These are phyloP conservation scores for Triops cancriformis DNA, from an alignment of 1,140 invertebrate genomes.

Conservation along the genomic window DNA sequence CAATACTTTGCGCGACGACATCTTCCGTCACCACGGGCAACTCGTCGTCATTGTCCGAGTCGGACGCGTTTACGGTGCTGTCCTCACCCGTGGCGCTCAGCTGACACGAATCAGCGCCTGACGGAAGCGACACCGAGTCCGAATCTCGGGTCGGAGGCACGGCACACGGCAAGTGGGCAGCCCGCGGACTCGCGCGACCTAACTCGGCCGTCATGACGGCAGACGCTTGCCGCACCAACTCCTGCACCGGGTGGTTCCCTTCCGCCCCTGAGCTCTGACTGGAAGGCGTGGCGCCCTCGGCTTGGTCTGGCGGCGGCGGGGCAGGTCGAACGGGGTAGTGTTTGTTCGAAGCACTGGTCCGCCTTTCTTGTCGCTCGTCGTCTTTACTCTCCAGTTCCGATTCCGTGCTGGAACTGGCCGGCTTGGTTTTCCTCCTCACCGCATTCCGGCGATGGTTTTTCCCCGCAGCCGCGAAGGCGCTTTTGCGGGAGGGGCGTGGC, in stretches of 20 bases:
- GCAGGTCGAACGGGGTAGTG: not conserved
- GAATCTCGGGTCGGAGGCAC: constrained; percentile 24
- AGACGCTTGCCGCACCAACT: not conserved
- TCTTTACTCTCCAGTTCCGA: not conserved
- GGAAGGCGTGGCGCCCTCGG: not conserved
- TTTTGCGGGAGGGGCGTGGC: constrained; percentile 17
- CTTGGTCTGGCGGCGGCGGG: not conserved
- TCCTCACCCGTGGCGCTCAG: constrained; percentile 29
- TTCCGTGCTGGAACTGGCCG: constrained; percentile 29
- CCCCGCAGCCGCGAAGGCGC: constrained; percentile 24
- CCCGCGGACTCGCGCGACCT: not conserved
- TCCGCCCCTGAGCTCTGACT: not conserved
- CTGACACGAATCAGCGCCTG: not conserved
- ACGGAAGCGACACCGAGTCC: not conserved
- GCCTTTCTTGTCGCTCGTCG: not conserved
- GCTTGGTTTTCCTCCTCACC: constrained; percentile 24
- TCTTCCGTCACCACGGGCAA: constrained; percentile 31
- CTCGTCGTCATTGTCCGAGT: constrained; percentile 30
- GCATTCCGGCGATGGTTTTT: constrained; percentile 17
- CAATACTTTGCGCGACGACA: constrained; percentile 29
- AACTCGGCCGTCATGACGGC: not conserved
- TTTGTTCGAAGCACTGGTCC: not conserved
- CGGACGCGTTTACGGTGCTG: constrained; percentile 26
- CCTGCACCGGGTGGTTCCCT: not conserved
- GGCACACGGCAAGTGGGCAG: not conserved